Conservation (phyloP, 2,888 invertebrate species). For the Ferdinandea cuprea region DNA sequence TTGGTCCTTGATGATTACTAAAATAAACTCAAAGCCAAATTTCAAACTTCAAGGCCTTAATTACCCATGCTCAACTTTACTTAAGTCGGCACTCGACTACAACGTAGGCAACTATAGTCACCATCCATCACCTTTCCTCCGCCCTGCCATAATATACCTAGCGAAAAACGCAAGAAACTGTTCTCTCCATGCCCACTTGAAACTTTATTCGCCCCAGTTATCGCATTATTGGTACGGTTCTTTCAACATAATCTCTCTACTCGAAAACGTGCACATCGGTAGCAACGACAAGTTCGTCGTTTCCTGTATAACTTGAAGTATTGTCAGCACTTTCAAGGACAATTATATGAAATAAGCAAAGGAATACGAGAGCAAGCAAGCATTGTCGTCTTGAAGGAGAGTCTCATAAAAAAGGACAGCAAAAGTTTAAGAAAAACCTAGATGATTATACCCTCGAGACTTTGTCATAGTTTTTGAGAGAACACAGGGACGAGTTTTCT, state of each 20-base stretch:
- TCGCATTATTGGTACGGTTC: conserved; percentile 29
- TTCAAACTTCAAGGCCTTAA: conserved; percentile 44
- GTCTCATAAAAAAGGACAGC: conserved; percentile 26
- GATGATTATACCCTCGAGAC: conserved; percentile 52
- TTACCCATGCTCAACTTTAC: conserved; percentile 39
- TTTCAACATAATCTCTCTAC: conserved; percentile 57
- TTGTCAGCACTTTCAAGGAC: conserved; percentile 71
- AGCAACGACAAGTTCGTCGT: conserved; percentile 52
- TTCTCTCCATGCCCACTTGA: conserved; percentile 14
- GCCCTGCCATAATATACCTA: background rate
- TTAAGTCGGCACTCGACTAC: conserved; percentile 12
- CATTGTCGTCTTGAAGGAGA: conserved; percentile 28
- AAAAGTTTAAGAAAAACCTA: conserved; percentile 16
- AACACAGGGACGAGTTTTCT: background rate
- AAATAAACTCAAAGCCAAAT: conserved; percentile 46
- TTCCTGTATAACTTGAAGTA: conserved; percentile 53
- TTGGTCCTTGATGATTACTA: conserved; percentile 23
- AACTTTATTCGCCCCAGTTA: conserved; percentile 55
- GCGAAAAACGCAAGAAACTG: conserved; percentile 15
- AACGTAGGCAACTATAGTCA: background rate
- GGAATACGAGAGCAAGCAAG: conserved; percentile 5
- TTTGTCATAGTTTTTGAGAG: conserved; percentile 15
- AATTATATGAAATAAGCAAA: conserved; percentile 47
- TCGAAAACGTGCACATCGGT: conserved; percentile 39
- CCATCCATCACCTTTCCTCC: background rate